Percentiles rank a stretch among this genome's conserved stretches.
Evolutionary conservation across 2,888 invertebrate species (phyloP).

Genomic region (Cotesia congregata): DNA sequence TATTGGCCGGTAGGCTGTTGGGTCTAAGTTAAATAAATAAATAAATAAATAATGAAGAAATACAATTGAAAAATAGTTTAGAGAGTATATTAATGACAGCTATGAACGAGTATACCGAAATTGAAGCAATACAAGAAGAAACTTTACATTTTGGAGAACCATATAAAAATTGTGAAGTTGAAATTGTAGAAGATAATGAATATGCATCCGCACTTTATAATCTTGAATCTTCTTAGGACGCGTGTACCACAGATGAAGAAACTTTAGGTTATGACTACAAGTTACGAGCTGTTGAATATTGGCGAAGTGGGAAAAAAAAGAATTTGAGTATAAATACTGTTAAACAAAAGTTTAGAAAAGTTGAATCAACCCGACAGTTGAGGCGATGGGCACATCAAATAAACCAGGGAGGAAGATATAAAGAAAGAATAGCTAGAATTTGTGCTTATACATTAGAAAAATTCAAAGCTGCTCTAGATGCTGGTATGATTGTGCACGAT

Average conservation of each 20-base stretch:
- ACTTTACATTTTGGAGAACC: slow-evolving; percentile 19
- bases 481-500: slow-evolving; percentile 13
- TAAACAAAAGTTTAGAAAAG: slow-evolving; percentile 1
- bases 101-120: background rate
- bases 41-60: slow-evolving; percentile 6
- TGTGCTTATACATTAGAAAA: background rate
- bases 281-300: slow-evolving; percentile 13
- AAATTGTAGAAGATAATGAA: background rate
- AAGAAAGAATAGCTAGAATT: slow-evolving; percentile 1
- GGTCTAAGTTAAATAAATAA: too few relatives aligned
- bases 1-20: too few relatives aligned
- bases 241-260: background rate
- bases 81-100: too few relatives aligned
- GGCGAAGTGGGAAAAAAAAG: background rate
- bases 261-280: background rate
- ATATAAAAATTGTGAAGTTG: slow-evolving; percentile 4
- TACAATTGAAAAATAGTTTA: too few relatives aligned
- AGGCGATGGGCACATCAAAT: background rate
- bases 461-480: background rate
- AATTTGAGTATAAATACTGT: slow-evolving; percentile 3
- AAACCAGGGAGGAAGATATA: background rate
- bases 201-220: too few relatives aligned
- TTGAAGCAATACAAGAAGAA: slow-evolving; percentile 11
- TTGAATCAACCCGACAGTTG: slow-evolving; percentile 4
- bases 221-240: too few relatives aligned